A percentile compares a stretch with the other conserved stretches of the same genome.
These are phyloP conservation scores for Telmatherina bonti DNA, from an alignment of 2,797 vertebrate genomes.

Conservation along the genomic window DNA sequence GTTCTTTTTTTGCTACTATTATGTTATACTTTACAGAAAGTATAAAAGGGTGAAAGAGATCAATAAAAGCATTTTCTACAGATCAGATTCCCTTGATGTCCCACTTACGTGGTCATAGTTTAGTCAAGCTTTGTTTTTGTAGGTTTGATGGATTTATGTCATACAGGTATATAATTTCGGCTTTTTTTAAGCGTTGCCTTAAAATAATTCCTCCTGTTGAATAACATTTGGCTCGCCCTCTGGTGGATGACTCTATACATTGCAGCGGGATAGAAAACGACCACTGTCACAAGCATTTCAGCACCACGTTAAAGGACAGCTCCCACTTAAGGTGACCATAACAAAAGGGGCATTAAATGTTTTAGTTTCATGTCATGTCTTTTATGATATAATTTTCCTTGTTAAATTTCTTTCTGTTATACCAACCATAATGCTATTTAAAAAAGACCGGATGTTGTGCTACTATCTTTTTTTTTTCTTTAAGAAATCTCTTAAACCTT, in stretches of 20 bases:
- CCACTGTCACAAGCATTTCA: constrained; percentile 48
- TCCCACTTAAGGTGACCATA: constrained; percentile 25
- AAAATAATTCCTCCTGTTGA: background rate
- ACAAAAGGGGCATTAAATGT: background rate
- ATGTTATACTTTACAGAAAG: no score
- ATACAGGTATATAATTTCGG: no score
- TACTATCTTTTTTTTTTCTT: background rate
- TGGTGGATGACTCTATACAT: constrained; percentile 34
- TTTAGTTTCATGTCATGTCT: background rate
- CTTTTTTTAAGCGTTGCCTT: background rate
- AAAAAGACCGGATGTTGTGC: background rate
- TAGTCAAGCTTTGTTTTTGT: no score
- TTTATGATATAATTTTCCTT: background rate
- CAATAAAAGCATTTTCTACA: no score
- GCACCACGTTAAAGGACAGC: constrained; percentile 68
- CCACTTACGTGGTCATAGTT: no score
- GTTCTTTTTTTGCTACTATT: no score
- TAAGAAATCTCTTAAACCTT: background rate
- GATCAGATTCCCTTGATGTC: no score
- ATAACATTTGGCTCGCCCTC: constrained; percentile 35
- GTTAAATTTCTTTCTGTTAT: background rate
- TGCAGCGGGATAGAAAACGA: background rate
- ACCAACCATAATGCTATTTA: background rate
- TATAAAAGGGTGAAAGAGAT: no score
- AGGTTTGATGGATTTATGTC: no score